phyloP scores from a whole-genome alignment of 2,797 vertebrate species.

The Micrastur ruficollis region DNA sequence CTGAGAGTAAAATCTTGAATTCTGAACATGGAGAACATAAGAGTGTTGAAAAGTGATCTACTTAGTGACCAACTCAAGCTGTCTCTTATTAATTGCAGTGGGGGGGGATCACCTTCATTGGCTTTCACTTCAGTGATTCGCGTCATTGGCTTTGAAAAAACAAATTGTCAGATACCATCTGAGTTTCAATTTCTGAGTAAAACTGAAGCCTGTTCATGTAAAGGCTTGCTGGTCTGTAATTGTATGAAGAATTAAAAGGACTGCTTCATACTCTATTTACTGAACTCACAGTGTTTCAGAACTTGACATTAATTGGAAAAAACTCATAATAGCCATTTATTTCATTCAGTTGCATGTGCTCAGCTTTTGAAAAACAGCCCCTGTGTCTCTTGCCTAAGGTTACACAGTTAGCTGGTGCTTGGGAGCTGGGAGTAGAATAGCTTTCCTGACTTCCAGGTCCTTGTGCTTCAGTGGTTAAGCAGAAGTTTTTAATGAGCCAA shows the following conservation, averaged over 20 bases:
- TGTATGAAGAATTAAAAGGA: background rate
- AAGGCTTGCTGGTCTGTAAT: background rate
- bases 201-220: background rate
- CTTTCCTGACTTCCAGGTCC: background rate
- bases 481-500: slow-evolving; percentile 60
- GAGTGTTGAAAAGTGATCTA: background rate
- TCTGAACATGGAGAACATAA: background rate
- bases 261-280: background rate
- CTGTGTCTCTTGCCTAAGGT: background rate
- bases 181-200: background rate
- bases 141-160: background rate
- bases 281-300: background rate
- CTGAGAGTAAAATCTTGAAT: background rate
- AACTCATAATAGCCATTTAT: background rate
- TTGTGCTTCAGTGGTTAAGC: slow-evolving; percentile 37
- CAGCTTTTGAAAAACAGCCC: background rate
- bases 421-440: background rate
- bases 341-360: background rate
- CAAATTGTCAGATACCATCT: background rate
- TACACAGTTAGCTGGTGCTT: background rate
- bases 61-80: background rate
- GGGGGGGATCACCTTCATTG: background rate
- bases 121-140: background rate
- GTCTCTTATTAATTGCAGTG: background rate
- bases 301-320: background rate